phyloP scores from a whole-genome alignment of 1,140 invertebrate genomes.

The Drosophila pandora region DNA sequence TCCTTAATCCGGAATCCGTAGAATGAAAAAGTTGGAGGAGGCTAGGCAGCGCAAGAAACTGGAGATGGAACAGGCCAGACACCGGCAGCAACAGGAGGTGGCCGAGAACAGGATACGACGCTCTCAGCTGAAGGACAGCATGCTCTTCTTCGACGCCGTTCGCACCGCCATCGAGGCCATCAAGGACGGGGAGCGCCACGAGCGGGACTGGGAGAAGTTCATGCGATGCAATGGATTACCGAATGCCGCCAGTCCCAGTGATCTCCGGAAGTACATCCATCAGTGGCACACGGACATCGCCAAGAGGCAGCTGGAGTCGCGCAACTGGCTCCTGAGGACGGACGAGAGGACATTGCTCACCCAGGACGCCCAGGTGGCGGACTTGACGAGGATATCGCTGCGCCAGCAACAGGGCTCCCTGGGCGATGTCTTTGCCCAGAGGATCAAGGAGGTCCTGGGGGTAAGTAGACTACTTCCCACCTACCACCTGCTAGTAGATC shows the following conservation, averaged over 20 bases:
- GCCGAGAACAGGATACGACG: constrained; percentile 73
- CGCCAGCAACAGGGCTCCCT: constrained; percentile 72
- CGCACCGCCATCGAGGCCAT: constrained; percentile 68
- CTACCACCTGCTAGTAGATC: background rate
- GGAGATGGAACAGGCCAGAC: constrained; percentile 82
- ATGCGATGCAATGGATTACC: constrained; percentile 88
- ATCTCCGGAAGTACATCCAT: constrained; percentile 87
- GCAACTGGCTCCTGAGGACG: constrained; percentile 82
- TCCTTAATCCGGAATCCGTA: constrained; percentile 5
- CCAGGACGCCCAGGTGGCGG: constrained; percentile 67
- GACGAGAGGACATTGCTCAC: constrained; percentile 81
- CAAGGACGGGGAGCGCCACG: constrained; percentile 59
- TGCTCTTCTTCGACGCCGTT: constrained; percentile 67
- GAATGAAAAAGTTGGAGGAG: constrained; percentile 79
- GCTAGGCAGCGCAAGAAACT: constrained; percentile 76
- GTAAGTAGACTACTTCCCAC: constrained; percentile 50
- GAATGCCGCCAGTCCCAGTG: constrained; percentile 85
- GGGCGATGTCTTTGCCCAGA: constrained; percentile 75
- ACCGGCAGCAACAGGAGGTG: constrained; percentile 75
- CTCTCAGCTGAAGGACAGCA: constrained; percentile 71
- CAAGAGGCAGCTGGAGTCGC: constrained; percentile 82
- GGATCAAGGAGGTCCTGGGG: constrained; percentile 84
- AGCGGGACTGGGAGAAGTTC: constrained; percentile 86
- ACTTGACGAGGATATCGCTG: constrained; percentile 70
- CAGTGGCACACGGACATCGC: constrained; percentile 85